These are phyloP conservation scores for Gallinago stenura DNA, from an alignment of 2,797 vertebrate species.

Conservation along the genomic window DNA sequence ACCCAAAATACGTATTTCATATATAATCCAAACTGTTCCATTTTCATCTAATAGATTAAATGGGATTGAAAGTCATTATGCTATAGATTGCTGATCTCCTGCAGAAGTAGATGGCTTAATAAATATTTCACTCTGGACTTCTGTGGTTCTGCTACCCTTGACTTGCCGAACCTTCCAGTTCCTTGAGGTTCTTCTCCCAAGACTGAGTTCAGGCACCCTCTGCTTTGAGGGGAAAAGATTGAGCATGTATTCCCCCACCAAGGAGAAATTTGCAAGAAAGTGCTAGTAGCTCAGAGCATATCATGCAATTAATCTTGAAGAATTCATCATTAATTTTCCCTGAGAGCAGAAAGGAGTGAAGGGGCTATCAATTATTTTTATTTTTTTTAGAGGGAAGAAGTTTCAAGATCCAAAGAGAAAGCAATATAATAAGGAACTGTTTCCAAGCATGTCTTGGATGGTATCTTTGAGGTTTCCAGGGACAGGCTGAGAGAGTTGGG, in stretches of 20 bases:
- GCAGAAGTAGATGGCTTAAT: not conserved
- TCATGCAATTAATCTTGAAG: not conserved
- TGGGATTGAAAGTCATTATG: not conserved
- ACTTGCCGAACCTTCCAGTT: not conserved
- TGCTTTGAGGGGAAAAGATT: not conserved
- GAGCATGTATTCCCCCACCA: not conserved
- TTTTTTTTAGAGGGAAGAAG: not conserved
- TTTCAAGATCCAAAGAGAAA: not conserved
- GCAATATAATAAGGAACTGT: not conserved
- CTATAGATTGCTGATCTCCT: not conserved
- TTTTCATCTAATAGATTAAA: not conserved
- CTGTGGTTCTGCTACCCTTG: not conserved
- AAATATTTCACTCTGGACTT: not conserved
- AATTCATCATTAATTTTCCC: not conserved
- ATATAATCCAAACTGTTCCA: not conserved
- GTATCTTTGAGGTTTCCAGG: not conserved
- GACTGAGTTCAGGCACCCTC: not conserved
- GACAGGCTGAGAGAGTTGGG: too few species aligned
- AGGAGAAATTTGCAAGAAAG: not conserved
- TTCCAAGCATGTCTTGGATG: not conserved
- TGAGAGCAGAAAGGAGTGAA: not conserved
- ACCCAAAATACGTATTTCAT: not conserved
- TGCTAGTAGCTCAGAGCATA: not conserved
- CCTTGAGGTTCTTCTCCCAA: not conserved
- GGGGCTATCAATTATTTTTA: not conserved